Evolutionary conservation across 2,797 vertebrate genomes (phyloP), one percentile per base, ranked within the genome.

Genomic region (Capromys pilorides): DNA sequence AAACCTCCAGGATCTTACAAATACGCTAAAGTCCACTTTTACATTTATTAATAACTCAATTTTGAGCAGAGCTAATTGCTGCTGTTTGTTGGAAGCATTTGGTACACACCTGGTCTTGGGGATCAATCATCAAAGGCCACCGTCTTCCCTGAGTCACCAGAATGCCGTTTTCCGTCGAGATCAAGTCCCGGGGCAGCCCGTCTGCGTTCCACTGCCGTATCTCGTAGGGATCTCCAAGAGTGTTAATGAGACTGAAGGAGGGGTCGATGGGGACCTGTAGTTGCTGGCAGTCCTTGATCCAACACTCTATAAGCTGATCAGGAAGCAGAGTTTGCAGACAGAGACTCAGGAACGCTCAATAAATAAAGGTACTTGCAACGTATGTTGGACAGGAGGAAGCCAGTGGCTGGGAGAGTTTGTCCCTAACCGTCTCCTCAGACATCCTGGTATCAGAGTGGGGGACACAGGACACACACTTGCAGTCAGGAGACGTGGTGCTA

Each of bases 81-180:
- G 67, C 39, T 81, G n/a, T 54, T 39, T 33, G 18, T 61, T 11
- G n/a, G 31, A 64, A 75, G n/a, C 5, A 36, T n/a, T 33, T 31
- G 57, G 36, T 59, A 83, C 93, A 61, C 24, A 99, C 99, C 98
- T 99, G 99, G 97, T 99, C 99, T 96, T 99, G 99, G 13, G 99
- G 99, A 96, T 99, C 99, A 87, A 99, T 99, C 99, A 99, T 99
- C 75, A 99, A 98, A 54, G 99, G 99, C 99, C 99, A 99, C 82
- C 98, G 98, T 82, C 98, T 98, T 45, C 98, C 99, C 10, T 98
- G 97, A 19, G 98, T 99, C 95, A 99, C 99, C 96, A 99, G 97
- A 97, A 99, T 99, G 39, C 98, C 98, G 24, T 99, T 99, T 97
- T 99, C 99, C 0, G 98, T 99, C 33, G 99, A 99, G 90, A 99